Base-by-base conservation (phyloP, 35 echinoderm and acorn worm genomes). In the Hemicentrotus pulcherrimus region DNA sequence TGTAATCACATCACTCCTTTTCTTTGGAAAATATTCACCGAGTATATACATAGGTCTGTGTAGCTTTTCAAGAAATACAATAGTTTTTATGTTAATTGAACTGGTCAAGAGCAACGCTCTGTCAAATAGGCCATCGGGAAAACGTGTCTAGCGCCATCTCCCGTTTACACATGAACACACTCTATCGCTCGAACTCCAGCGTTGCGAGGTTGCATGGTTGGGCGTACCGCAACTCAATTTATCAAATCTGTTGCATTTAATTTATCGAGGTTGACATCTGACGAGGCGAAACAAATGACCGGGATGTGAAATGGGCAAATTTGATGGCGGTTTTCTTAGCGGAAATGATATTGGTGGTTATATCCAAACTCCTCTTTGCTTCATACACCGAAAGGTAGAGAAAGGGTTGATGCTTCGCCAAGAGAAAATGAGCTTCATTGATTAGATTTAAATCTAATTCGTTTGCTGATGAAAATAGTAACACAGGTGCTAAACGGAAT, bases 391-490 rank as follows among this genome's bases (percentile, higher is more conserved):
- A 47, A 24, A 90, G 18, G 24, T 28, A 90, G 88, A 33, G 88
- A 45, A 24, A 90, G 32, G 88, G 30, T 90, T 28, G 88, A 47
- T 55, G 19, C 48, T 52, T 32, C 41, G 91, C 24, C 32, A 19
- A 90, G 16, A 90, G 91, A 48, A 93, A 90, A 90, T 90, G 9
- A 93, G 91, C 32, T 93, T 93, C 48, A 31, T 14, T 48, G 91
- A 93, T 93, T 93, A 32, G 48, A 93, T 93, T 93, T 58, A 93
- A 93, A 93, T 16, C 48, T 93, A 93, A 58, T 93, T 93, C 91
- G 46, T 93, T 46, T 24, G 47, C 47, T 14, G 91, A 28, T 78
- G 91, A 47, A 93, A 93, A 93, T 93, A 47, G 46, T 7, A 18
- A 18, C 88, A 47, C 88, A 90, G 46, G 88, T 90, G 88, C 88